Base-by-base conservation (phyloP, 2,888 invertebrate species). In the Globia sparganii region DNA sequence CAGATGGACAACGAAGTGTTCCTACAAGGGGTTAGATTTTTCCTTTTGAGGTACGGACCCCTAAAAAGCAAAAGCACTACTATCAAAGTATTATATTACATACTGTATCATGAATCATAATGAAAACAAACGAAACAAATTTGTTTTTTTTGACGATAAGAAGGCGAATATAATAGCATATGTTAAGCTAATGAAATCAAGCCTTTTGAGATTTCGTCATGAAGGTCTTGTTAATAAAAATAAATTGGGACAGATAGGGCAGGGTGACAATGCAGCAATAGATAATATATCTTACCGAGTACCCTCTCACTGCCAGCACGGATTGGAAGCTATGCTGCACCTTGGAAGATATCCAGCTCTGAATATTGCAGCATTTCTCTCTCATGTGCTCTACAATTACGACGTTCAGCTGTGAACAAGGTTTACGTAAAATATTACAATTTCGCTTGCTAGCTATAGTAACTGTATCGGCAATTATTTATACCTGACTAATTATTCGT, bases 301-400 rank as follows among this genome's bases (percentile, higher is more conserved):
- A 68, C 6, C 62, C 62, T 64, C 68, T 68, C n/a, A 68, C 6
- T 2, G 18, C 34, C 18, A 68, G 34, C 64, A 68, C 64, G n/a
- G 68, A 62, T n/a, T 68, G 68, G 68, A 68, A 68, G 68, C 62
- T 68, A 34, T 21, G 11, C 68, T 68, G 68, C 64, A 68, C 68
- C 21, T 62, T 34, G n/a, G 11, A 34, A 68, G n/a, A 64, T 18
- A 68, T 68, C n/a, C 1, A 6, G 4, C 2, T 34, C 64, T 62
- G 62, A 64, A 64, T 21, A 0, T 11, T 6, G 68, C 4, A 68
- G 64, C 34, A 68, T n/a, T 1, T 34, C 9, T 68, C 53, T 11
- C 53, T 62, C 64, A n/a, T 34, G 68, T 68, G 68, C 0, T n/a
- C 18, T 21, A 21, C 18, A 6, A 34, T 21, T 21, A 4, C 64